These are phyloP conservation scores for Heliangelus exortis DNA, from an alignment of 2,797 vertebrate species.

Conservation along the genomic window DNA sequence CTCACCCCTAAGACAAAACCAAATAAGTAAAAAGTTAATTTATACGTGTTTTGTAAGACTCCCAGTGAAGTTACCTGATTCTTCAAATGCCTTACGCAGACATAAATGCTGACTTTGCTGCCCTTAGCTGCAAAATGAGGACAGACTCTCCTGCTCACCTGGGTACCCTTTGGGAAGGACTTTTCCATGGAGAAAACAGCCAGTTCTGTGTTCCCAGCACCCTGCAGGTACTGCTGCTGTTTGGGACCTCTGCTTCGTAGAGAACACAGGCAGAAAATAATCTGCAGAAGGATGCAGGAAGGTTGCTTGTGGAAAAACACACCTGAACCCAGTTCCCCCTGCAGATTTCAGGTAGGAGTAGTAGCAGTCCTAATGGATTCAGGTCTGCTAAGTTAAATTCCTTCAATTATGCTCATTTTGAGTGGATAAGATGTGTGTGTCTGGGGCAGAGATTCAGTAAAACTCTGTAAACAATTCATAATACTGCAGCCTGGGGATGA, in stretches of 20 bases:
- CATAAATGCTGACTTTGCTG: not conserved
- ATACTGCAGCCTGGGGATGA: fast-evolving
- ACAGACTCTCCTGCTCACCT: not conserved
- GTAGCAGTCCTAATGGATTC: not conserved
- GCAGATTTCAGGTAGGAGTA: not conserved
- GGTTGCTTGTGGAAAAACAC: not conserved
- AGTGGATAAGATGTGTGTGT: not conserved
- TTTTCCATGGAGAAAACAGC: not conserved
- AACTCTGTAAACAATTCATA: not conserved
- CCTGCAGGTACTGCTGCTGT: not conserved
- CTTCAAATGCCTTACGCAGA: not conserved
- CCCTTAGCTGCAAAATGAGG: not conserved
- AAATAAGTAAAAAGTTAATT: not conserved
- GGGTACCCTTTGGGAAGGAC: not conserved
- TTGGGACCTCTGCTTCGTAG: not conserved
- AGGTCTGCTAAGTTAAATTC: not conserved
- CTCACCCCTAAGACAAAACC: not conserved
- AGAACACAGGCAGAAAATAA: not conserved
- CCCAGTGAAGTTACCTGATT: not conserved
- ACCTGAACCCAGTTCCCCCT: not conserved
- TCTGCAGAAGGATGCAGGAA: not conserved
- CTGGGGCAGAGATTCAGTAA: not conserved
- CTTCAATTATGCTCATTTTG: not conserved
- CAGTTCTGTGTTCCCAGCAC: not conserved
- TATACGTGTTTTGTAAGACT: not conserved